Evolutionary conservation across 1,140 invertebrate species (phyloP).

Genomic region (Ptiloglossa arizonensis): DNA sequence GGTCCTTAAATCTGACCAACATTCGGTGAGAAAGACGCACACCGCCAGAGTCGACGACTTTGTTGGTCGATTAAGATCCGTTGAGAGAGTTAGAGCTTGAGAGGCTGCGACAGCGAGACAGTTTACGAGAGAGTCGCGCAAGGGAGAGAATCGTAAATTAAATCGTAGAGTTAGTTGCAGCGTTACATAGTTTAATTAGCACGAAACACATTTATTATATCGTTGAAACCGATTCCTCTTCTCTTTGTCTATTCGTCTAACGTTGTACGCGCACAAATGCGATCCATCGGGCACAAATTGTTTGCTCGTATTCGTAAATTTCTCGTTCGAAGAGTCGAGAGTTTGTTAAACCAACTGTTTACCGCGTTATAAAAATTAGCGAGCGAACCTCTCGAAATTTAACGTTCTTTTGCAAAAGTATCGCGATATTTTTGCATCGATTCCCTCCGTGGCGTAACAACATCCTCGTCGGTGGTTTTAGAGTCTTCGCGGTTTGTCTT

Average conservation of each 20-base stretch:
- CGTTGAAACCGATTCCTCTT: too few relatives aligned
- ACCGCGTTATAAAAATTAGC: not conserved
- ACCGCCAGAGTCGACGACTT: too few relatives aligned
- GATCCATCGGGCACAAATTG: not conserved
- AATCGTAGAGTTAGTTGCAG: not conserved
- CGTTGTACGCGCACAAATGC: too few relatives aligned
- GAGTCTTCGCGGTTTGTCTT: not conserved
- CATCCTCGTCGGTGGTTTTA: not conserved
- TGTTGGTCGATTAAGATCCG: not conserved
- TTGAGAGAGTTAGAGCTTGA: not conserved
- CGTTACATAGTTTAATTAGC: too few relatives aligned
- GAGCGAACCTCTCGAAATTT: not conserved
- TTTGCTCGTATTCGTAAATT: not conserved
- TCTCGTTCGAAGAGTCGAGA: not conserved
- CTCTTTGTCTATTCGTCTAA: not conserved
- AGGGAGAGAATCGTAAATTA: not conserved
- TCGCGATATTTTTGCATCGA: conserved; percentile 11
- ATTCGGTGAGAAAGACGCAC: too few relatives aligned
- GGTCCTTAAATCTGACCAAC: too few relatives aligned
- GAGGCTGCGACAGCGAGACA: not conserved
- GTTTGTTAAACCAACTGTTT: not conserved
- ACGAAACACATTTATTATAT: too few relatives aligned
- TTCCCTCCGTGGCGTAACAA: not conserved
- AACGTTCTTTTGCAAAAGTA: conserved; percentile 1
- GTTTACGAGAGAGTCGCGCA: not conserved